phyloP scores from a whole-genome alignment of 2,888 invertebrate species.

The Hyposoter didymator region DNA sequence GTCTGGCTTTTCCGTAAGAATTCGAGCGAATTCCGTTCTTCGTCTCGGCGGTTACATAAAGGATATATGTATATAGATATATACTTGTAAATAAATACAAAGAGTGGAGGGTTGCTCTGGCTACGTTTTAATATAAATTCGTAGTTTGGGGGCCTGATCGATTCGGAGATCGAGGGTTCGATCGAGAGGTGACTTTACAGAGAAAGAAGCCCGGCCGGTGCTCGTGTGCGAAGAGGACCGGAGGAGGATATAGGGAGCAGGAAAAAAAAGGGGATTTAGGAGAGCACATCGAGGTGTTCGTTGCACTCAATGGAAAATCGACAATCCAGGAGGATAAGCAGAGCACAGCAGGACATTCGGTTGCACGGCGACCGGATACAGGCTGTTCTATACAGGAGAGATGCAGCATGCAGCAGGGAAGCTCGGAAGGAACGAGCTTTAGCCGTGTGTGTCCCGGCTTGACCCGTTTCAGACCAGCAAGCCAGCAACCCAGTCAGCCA shows the following conservation, averaged over 20 bases:
- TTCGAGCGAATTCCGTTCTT: slow-evolving; percentile 21
- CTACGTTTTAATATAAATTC: slow-evolving; percentile 55
- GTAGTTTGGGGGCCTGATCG: slow-evolving; percentile 40
- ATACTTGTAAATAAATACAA: slow-evolving; percentile 33
- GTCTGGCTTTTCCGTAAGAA: slow-evolving; percentile 2
- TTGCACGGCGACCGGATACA: slow-evolving; percentile 53
- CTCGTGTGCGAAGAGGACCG: neutral
- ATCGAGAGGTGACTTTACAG: slow-evolving; percentile 11
- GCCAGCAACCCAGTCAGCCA: slow-evolving; percentile 63
- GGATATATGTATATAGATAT: neutral
- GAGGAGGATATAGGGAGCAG: neutral
- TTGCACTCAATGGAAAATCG: slow-evolving; percentile 58
- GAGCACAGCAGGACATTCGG: slow-evolving; percentile 48
- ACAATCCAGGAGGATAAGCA: slow-evolving; percentile 41
- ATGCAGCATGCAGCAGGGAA: slow-evolving; percentile 10
- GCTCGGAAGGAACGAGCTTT: slow-evolving; percentile 49
- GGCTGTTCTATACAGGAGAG: neutral
- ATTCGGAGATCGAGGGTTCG: slow-evolving; percentile 26
- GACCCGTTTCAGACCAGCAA: slow-evolving; percentile 62
- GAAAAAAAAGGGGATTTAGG: neutral
- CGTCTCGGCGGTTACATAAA: neutral
- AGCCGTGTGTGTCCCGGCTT: slow-evolving; percentile 51
- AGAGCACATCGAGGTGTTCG: slow-evolving; percentile 35
- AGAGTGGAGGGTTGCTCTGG: neutral
- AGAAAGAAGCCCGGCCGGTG: neutral